Conservation (phyloP, 2,888 invertebrate species). For the Drosophila leonis region DNA sequence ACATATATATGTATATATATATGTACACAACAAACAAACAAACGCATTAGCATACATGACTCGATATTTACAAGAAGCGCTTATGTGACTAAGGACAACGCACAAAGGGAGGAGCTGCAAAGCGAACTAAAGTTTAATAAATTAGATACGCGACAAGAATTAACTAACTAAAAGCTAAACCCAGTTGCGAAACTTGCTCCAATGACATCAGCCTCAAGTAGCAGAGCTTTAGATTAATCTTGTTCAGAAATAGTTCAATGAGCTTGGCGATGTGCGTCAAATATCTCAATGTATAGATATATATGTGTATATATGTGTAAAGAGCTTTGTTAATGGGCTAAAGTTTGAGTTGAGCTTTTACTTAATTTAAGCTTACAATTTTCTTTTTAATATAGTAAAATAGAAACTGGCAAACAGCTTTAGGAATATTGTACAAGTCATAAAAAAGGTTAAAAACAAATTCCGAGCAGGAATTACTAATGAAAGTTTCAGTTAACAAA, state of each 20-base stretch:
- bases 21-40: conserved; percentile 33
- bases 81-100: conserved; percentile 67
- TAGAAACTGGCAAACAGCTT: not conserved
- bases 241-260: not conserved
- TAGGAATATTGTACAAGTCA: not conserved
- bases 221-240: conserved; percentile 6
- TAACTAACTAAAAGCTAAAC: conserved; percentile 62
- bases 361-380: not conserved
- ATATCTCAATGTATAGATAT: not conserved
- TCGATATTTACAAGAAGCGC: conserved; percentile 80
- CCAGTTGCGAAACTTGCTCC: conserved; percentile 14
- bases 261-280: not conserved
- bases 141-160: conserved; percentile 45
- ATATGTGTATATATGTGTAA: too few species aligned
- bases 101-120: conserved; percentile 39
- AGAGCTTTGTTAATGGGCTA: not conserved
- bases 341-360: not conserved
- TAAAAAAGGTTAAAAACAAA: not conserved
- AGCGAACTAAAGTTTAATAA: conserved; percentile 66
- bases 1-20: conserved; percentile 24
- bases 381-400: not conserved
- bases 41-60: conserved; percentile 76
- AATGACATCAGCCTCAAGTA: conserved; percentile 26
- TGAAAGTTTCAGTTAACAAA: not conserved
- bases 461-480: not conserved